Percentiles rank a stretch among this genome's conserved stretches.
phyloP scores from a whole-genome alignment of 2,113 vertebrate species.

The Plecturocebus donacophilus region DNA sequence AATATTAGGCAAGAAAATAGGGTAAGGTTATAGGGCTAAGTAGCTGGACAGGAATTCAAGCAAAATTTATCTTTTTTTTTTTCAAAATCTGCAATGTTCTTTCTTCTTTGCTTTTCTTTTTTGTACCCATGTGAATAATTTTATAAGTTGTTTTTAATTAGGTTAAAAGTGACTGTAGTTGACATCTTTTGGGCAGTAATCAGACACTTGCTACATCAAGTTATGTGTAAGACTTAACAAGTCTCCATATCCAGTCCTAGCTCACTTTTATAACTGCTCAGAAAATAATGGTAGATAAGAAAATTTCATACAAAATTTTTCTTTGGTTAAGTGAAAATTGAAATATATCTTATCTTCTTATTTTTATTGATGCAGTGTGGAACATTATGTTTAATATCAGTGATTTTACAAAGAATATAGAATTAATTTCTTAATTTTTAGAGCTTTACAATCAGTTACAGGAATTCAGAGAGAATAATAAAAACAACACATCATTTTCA shows the following conservation, averaged over 20 bases:
- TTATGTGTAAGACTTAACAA: neutral
- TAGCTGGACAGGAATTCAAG: neutral
- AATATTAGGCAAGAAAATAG: neutral
- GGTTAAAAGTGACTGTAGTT: neutral
- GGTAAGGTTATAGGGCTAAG: neutral
- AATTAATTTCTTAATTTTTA: neutral
- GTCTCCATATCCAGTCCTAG: neutral
- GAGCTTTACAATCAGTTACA: neutral
- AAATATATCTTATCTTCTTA: neutral
- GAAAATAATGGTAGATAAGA: slow-evolving; percentile 7
- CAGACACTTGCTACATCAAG: neutral
- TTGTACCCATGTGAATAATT: neutral
- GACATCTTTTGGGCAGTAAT: neutral
- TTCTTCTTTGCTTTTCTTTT: neutral
- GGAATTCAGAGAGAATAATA: neutral
- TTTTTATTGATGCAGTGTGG: neutral
- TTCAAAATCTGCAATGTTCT: neutral
- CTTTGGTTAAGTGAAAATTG: neutral
- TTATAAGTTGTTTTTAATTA: neutral
- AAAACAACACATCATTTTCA: neutral
- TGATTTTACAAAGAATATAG: neutral
- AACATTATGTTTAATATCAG: neutral
- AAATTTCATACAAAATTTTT: neutral
- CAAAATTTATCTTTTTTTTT: neutral
- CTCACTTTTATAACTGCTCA: neutral